These are phyloP conservation scores for Zaprionus tsacasi DNA, from an alignment of 1,140 invertebrate genomes.

Conservation along the genomic window DNA sequence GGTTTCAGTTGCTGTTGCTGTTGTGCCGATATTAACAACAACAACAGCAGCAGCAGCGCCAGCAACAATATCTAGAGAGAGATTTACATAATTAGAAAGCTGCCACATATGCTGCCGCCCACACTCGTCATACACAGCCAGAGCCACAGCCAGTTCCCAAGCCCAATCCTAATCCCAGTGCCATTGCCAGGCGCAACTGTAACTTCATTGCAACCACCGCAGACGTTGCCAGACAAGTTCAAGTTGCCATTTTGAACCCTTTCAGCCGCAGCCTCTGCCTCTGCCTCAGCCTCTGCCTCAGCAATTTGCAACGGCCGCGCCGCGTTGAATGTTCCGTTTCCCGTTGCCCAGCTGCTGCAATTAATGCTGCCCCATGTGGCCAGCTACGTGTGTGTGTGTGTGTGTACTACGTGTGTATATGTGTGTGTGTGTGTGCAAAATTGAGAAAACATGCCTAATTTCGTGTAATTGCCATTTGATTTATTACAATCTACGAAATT, in stretches of 20 bases:
- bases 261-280: constrained; percentile 30
- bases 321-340: constrained; percentile 20
- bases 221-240: constrained; percentile 67
- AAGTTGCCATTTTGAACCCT: constrained; percentile 77
- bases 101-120: constrained; percentile 69
- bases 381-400: neutral
- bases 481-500: constrained; percentile 83
- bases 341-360: constrained; percentile 76
- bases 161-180: constrained; percentile 1
- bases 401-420: neutral
- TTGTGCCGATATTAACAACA: constrained; percentile 16
- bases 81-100: constrained; percentile 80
- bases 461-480: constrained; percentile 84
- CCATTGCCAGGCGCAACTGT: constrained; percentile 14
- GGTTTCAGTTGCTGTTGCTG: constrained; percentile 31
- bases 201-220: constrained; percentile 53
- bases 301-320: constrained; percentile 63
- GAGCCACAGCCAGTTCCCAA: neutral
- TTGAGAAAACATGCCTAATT: constrained; percentile 84
- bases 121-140: constrained; percentile 22
- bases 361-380: constrained; percentile 70
- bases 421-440: constrained; percentile 57
- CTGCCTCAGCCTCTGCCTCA: neutral
- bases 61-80: constrained; percentile 25
- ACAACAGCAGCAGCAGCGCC: constrained; percentile 14